phyloP scores from a whole-genome alignment of 2,888 invertebrate genomes.

The Drosophila neotestacea region DNA sequence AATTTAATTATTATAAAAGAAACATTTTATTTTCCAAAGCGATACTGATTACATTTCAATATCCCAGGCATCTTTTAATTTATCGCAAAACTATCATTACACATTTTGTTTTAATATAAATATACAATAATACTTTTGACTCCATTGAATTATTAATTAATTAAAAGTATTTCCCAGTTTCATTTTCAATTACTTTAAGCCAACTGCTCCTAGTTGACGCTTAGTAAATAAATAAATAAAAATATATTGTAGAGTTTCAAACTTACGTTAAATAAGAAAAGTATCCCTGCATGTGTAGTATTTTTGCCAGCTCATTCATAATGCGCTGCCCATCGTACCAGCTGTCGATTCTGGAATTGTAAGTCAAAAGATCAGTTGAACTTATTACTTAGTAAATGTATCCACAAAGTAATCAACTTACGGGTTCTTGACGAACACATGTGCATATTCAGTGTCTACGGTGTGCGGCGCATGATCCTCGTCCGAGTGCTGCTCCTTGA shows the following conservation, averaged over 20 bases:
- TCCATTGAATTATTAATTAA: too few species aligned
- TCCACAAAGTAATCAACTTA: slow-evolving; percentile 82
- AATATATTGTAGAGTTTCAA: not conserved
- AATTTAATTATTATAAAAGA: too few species aligned
- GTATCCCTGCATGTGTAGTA: slow-evolving; percentile 87
- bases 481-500: slow-evolving; percentile 84
- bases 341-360: slow-evolving; percentile 86
- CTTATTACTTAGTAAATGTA: not conserved
- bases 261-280: slow-evolving; percentile 84
- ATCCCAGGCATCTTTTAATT: too few species aligned
- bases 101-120: too few species aligned
- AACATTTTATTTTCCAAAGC: too few species aligned
- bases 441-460: slow-evolving; percentile 92
- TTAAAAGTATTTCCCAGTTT: too few species aligned
- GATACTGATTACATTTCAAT: too few species aligned
- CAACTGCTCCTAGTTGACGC: too few species aligned
- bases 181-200: too few species aligned
- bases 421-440: slow-evolving; percentile 91
- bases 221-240: not conserved
- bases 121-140: too few species aligned
- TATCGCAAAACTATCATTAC: too few species aligned
- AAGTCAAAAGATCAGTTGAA: not conserved
- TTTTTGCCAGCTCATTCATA: slow-evolving; percentile 89
- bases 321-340: slow-evolving; percentile 92
- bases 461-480: slow-evolving; percentile 87